A percentile compares a stretch with the other conserved stretches of the same genome.
Evolutionary conservation across 35 echinoderm and acorn worm species (phyloP).

Genomic region (Ophioderma brevispina): DNA sequence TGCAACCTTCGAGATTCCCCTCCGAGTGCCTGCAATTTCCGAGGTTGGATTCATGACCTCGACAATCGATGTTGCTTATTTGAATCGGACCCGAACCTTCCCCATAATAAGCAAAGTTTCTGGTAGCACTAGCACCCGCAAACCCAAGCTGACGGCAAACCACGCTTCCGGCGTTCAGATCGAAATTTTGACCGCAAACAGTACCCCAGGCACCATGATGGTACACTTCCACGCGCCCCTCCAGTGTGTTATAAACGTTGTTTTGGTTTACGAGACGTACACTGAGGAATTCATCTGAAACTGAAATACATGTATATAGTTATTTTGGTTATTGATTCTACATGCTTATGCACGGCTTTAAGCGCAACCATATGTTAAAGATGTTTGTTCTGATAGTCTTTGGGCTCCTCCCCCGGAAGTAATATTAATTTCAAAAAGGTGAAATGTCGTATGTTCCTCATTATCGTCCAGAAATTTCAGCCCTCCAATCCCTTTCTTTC

Average conservation of each 20-base stretch:
- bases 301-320: background rate
- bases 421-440: no score
- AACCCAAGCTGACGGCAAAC: constrained; percentile 58
- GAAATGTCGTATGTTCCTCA: no score
- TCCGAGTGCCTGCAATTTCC: background rate
- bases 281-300: background rate
- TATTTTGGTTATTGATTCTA: no score
- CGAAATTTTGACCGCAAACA: constrained; percentile 13
- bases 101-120: background rate
- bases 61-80: background rate
- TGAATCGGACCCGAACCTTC: background rate
- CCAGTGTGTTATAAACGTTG: background rate
- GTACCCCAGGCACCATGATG: constrained; percentile 41
- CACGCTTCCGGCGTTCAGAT: background rate
- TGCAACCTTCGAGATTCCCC: background rate
- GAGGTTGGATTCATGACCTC: background rate
- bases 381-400: no score
- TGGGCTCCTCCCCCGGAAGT: no score
- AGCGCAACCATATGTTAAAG: no score
- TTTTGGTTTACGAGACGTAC: background rate
- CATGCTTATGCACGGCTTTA: no score
- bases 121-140: background rate
- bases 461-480: no score
- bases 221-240: constrained; percentile 47
- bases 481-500: no score